These are phyloP conservation scores for Sceloporus undulatus DNA, from an alignment of 2,113 vertebrate genomes.

Conservation along the genomic window DNA sequence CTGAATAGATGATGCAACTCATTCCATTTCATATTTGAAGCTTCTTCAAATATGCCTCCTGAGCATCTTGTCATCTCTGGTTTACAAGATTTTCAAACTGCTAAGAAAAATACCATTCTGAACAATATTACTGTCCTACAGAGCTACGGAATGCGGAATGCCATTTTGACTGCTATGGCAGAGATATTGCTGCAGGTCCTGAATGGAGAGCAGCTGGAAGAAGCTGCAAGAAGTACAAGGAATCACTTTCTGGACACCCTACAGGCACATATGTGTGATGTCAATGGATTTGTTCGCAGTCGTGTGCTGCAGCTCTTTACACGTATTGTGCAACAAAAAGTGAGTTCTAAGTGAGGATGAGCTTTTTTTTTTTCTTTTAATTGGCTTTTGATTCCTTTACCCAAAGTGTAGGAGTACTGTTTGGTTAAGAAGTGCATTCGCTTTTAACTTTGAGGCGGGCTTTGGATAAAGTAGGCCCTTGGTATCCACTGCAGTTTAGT, in stretches of 20 bases:
- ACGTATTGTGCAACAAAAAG: constrained; percentile 90
- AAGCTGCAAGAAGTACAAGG: constrained; percentile 83
- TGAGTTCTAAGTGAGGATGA: constrained; percentile 41
- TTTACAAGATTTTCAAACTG: not conserved
- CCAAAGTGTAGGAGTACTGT: too few species aligned
- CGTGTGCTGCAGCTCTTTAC: constrained; percentile 91
- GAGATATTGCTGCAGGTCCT: constrained; percentile 89
- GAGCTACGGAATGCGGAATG: constrained; percentile 90
- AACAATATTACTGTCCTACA: constrained; percentile 60
- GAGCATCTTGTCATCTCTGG: not conserved
- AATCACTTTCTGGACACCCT: constrained; percentile 90
- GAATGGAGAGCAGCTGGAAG: constrained; percentile 87
- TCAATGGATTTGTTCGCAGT: constrained; percentile 87
- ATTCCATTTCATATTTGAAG: not conserved
- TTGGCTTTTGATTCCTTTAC: not conserved
- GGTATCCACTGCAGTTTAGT: too few species aligned
- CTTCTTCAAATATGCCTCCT: not conserved
- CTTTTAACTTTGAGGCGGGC: not conserved
- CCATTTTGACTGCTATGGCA: constrained; percentile 87
- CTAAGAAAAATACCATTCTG: not conserved
- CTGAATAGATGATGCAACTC: not conserved
- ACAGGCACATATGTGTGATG: constrained; percentile 90
- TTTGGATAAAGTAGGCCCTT: not conserved
- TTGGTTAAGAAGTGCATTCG: not conserved
- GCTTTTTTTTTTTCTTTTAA: fast-evolving